These are phyloP conservation scores for Nebria brevicollis DNA, from an alignment of 2,888 invertebrate genomes.

Conservation along the genomic window DNA sequence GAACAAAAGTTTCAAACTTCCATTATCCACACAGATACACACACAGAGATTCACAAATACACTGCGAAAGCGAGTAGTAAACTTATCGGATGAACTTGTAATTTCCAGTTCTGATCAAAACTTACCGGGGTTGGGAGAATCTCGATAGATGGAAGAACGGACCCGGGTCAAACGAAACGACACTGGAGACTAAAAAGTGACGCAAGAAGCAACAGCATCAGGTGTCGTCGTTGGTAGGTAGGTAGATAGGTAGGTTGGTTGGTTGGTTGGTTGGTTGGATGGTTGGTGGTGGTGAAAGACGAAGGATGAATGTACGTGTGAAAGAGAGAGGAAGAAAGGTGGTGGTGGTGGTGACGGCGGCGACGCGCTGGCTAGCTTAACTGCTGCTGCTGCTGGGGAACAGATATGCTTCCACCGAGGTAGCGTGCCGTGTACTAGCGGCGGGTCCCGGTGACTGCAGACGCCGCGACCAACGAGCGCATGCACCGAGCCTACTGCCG, in stretches of 20 bases:
- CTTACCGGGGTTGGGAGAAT: constrained; percentile 17
- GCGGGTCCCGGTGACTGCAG: constrained; percentile 47
- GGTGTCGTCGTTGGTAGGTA: constrained; percentile 28
- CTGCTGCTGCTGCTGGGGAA: constrained; percentile 6
- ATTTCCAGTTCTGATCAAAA: background rate
- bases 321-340: constrained; percentile 19
- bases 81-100: background rate
- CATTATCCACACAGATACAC: background rate
- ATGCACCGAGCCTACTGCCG: constrained; percentile 30
- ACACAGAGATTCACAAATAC: background rate
- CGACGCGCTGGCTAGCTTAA: constrained; percentile 18
- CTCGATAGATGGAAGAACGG: constrained; percentile 10
- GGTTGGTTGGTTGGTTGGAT: background rate
- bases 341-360: constrained; percentile 22
- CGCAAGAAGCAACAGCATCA: constrained; percentile 35
- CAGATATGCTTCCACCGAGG: constrained; percentile 36
- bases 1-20: background rate
- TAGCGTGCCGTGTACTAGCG: constrained; percentile 44
- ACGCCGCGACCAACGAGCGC: constrained; percentile 46
- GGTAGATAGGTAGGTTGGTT: background rate
- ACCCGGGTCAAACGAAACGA: constrained; percentile 17
- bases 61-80: background rate
- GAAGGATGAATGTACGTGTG: constrained; percentile 10
- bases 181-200: constrained; percentile 13
- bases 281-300: background rate